These are phyloP conservation scores for Bergia sp. DNA, from an alignment of 92 coral and sea anemone species.

Conservation along the genomic window DNA sequence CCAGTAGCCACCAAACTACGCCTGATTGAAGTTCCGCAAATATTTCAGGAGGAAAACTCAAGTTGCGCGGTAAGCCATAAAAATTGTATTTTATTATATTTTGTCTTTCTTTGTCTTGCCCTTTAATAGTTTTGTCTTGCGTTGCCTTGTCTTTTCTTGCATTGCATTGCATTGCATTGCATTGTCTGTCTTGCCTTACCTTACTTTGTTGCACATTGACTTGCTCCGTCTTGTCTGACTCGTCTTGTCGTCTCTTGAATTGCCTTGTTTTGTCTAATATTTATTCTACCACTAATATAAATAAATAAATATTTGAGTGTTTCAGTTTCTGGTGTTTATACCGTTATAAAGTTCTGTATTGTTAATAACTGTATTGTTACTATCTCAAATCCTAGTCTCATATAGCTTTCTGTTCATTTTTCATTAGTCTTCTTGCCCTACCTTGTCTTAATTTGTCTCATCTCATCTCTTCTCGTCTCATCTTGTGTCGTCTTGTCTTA, in stretches of 20 bases:
- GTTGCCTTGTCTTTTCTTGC: not conserved
- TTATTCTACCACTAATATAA: too few species aligned
- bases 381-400: too few species aligned
- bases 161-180: not conserved
- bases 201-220: too few species aligned
- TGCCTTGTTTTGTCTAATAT: not conserved
- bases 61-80: conserved; percentile 7
- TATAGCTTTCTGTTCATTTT: not conserved
- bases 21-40: conserved; percentile 32
- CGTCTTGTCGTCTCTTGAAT: not conserved
- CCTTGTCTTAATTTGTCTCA: too few species aligned
- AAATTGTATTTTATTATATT: not conserved
- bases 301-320: too few species aligned
- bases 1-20: not conserved
- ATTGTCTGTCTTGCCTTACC: not conserved
- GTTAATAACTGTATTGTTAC: too few species aligned
- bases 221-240: not conserved
- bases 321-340: not conserved
- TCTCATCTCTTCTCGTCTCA: too few species aligned
- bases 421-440: not conserved
- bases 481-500: too few species aligned
- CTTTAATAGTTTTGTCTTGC: not conserved
- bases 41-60: conserved; percentile 24
- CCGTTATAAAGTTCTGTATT: too few species aligned
- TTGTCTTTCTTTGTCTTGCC: not conserved